A percentile compares a stretch with the other conserved stretches of the same genome.
These are phyloP conservation scores for Stegophylla sp. DNA, from an alignment of 2,888 invertebrate genomes.

Conservation along the genomic window DNA sequence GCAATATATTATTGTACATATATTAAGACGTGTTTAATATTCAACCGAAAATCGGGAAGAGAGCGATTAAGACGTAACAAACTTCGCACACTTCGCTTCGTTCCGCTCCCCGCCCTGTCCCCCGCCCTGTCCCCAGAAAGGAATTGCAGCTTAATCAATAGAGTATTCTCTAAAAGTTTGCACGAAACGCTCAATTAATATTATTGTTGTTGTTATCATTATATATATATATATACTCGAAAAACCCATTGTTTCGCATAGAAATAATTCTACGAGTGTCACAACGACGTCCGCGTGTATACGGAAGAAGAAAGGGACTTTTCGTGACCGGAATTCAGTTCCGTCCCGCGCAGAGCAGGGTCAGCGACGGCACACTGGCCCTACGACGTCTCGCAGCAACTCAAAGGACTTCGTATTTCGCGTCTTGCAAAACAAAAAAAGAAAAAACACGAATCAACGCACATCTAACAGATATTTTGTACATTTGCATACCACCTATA, in stretches of 20 bases:
- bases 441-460: no score
- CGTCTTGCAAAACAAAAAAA: no score
- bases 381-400: no score
- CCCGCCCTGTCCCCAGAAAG: neutral
- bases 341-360: no score
- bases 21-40: slow-evolving; percentile 39
- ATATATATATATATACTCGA: neutral
- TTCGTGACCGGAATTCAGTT: no score
- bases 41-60: slow-evolving; percentile 5
- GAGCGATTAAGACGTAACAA: slow-evolving; percentile 16
- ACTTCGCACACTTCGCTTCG: slow-evolving; percentile 19
- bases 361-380: no score
- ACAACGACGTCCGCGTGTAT: no score
- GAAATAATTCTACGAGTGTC: neutral
- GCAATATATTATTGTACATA: neutral
- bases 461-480: no score
- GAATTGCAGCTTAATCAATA: slow-evolving; percentile 12
- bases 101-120: no score
- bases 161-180: slow-evolving; percentile 8
- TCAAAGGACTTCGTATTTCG: no score
- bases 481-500: no score
- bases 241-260: neutral
- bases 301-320: neutral
- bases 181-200: neutral
- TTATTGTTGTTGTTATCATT: neutral